Evolutionary conservation across 2,888 invertebrate species (phyloP), one percentile per base, ranked within the genome.

Genomic region (Ariolimax columbianus): DNA sequence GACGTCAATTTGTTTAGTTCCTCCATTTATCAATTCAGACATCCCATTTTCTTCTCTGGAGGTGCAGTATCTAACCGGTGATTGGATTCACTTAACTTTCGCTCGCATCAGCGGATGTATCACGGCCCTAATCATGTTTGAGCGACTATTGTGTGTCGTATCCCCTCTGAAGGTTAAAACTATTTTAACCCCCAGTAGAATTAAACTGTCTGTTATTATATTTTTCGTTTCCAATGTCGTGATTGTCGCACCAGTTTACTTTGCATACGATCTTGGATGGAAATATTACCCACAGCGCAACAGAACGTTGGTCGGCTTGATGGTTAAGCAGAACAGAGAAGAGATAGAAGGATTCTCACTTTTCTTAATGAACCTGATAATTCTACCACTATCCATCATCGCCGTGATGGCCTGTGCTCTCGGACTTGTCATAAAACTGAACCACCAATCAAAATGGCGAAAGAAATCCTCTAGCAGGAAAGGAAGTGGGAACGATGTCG

Each of bases 141-240:
- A 72, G 72, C 40, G 72, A 40, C 19, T 30, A 38, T 40, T 72
- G 26, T n/a, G n/a, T n/a, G n/a, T n/a, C n/a, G n/a, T n/a, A n/a
- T n/a, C n/a, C n/a, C n/a, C n/a, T n/a, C n/a, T 72, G 14, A 72
- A 72, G n/a, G 72, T 72, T 19, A 72, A 72, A 72, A 40, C 19
- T 23, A 40, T 72, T 36, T 26, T 72, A 19, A 72, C 72, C 19
- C 23, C 72, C 14, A 40, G 40, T 17, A 6, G 72, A 26, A 72
- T 72, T 40, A 72, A 72, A 72, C 19, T 19, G 38, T 72, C 26
- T n/a, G 72, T 72, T 23, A 36, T 72, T 40, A 6, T n/a, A 40
- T 40, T 72, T 7, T 72, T 40, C 38, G 19, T 43, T 26, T n/a
- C 26, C 7, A 40, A 40, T 36, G 40, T 72, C 40, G 43, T 43